Conservation (phyloP, 2,888 invertebrate genomes). For the Idaea biselata region DNA sequence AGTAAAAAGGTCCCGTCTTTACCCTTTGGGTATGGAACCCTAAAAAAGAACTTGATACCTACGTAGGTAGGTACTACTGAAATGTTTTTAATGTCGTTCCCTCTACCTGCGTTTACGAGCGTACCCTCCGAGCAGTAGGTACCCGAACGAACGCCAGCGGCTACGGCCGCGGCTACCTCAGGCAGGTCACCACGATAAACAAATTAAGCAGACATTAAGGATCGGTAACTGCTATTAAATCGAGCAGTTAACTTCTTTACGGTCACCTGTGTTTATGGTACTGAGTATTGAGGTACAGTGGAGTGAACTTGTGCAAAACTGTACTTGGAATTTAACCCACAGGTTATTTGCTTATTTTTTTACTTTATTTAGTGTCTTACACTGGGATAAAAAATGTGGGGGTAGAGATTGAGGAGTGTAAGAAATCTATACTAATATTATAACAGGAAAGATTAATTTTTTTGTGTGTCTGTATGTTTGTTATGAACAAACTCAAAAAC, state of each 20-base stretch:
- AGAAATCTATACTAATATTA: no score
- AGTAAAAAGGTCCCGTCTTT: no score
- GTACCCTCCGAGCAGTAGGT: neutral
- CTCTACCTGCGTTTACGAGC: neutral
- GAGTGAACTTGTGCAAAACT: neutral
- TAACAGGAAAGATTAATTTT: no score
- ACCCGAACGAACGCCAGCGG: neutral
- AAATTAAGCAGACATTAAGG: slow-evolving; percentile 44
- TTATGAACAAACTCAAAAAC: no score
- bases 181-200: slow-evolving; percentile 31
- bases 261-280: slow-evolving; percentile 22
- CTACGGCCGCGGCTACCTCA: neutral
- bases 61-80: neutral
- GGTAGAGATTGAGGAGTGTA: no score
- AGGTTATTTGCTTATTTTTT: no score
- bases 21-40: no score
- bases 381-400: no score
- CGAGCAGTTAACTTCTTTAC: slow-evolving; percentile 6
- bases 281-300: neutral
- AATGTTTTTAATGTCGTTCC: neutral
- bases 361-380: no score
- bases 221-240: slow-evolving; percentile 10
- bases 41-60: neutral
- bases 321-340: neutral
- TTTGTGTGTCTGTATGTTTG: no score